Conservation (phyloP, 2,797 vertebrate genomes). For the Malurus leucopterus region DNA sequence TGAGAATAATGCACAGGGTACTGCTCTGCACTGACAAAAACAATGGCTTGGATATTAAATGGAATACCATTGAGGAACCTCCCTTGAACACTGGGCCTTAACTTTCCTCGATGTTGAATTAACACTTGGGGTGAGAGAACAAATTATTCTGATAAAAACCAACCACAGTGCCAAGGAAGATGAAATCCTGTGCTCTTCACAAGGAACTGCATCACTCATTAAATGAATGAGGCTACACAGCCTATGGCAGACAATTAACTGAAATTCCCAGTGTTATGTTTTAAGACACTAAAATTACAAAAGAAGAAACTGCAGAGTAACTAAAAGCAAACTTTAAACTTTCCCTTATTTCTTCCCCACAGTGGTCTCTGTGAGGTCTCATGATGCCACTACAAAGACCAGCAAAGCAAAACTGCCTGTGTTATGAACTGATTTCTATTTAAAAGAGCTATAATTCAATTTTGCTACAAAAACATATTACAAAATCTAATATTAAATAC, state of each 20-base stretch:
- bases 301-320: neutral
- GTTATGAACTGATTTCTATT: conserved; percentile 37
- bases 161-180: neutral
- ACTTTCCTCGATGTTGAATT: neutral
- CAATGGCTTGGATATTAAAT: neutral
- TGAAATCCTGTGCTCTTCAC: neutral
- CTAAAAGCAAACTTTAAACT: neutral
- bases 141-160: neutral
- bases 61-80: fast-evolving
- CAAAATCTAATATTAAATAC: conserved; percentile 48
- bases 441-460: conserved; percentile 47
- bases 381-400: conserved; percentile 4
- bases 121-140: neutral
- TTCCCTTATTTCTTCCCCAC: neutral
- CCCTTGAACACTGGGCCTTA: neutral
- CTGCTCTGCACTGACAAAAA: neutral
- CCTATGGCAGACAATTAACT: fast-evolving
- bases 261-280: neutral
- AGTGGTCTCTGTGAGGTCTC: conserved; percentile 16
- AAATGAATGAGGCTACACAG: neutral
- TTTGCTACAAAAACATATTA: conserved; percentile 56
- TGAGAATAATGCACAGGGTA: neutral
- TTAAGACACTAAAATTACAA: neutral
- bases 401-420: neutral
- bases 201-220: neutral